Evolutionary conservation across 2,888 invertebrate species (phyloP).

Genomic region (Leptinotarsa rubiginosa): DNA sequence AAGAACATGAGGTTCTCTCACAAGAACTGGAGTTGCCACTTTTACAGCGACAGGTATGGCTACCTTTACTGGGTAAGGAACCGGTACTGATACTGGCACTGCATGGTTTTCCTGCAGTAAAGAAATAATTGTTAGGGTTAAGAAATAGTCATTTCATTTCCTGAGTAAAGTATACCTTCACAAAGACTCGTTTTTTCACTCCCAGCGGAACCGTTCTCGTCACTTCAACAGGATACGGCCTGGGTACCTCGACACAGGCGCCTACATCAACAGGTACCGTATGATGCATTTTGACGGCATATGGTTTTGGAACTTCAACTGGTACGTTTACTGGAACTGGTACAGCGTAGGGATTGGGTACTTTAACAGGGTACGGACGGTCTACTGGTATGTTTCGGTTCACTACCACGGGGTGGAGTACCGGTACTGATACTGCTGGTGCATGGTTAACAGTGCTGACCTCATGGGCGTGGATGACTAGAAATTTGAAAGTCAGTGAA

Average conservation of each 20-base stretch:
- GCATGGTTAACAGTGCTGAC: conserved; percentile 26
- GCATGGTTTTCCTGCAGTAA: conserved; percentile 32
- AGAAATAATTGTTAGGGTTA: neutral
- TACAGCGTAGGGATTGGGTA: conserved; percentile 44
- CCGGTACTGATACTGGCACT: conserved; percentile 51
- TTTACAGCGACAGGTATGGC: conserved; percentile 51
- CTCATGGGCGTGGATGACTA: conserved; percentile 28
- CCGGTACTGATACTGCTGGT: conserved; percentile 28
- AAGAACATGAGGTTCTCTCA: conserved; percentile 22
- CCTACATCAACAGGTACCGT: conserved; percentile 30
- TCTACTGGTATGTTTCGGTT: conserved; percentile 35
- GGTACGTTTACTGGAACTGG: conserved; percentile 50
- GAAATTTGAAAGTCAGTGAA: neutral
- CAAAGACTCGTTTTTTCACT: conserved; percentile 50
- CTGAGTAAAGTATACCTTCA: conserved; percentile 44
- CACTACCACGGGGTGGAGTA: conserved; percentile 43
- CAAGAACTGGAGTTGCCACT: conserved; percentile 49
- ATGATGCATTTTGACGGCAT: conserved; percentile 31
- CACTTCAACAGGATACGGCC: conserved; percentile 50
- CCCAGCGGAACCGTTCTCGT: conserved; percentile 48
- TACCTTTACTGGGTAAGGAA: conserved; percentile 53
- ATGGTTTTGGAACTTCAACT: conserved; percentile 35
- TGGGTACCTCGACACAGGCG: conserved; percentile 53
- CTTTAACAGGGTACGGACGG: conserved; percentile 51
- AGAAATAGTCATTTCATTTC: too few species aligned